A percentile compares a stretch with the other conserved stretches of the same genome.
Evolutionary conservation across 2,888 invertebrate species (phyloP).

Genomic region (Flexamia atlantica): DNA sequence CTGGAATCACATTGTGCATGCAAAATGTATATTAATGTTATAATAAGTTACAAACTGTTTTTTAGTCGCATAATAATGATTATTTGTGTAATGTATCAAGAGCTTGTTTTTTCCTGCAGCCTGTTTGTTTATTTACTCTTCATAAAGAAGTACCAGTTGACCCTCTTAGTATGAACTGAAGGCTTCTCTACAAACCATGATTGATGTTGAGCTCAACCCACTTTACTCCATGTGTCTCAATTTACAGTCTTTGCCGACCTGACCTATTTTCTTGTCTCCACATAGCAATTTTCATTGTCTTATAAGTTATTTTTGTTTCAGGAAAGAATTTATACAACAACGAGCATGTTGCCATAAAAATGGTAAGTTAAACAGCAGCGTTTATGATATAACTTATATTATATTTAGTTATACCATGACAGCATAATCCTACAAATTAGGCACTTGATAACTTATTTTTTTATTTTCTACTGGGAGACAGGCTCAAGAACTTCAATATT

Average conservation of each 20-base stretch:
- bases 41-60: no score
- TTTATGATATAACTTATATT: no score
- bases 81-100: no score
- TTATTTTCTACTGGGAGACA: no score
- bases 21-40: no score
- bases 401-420: no score
- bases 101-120: neutral
- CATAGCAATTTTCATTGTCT: neutral
- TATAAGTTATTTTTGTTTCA: constrained; percentile 77
- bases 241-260: neutral
- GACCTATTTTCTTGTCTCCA: neutral
- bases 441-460: no score
- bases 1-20: no score
- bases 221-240: neutral
- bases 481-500: no score
- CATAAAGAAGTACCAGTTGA: neutral
- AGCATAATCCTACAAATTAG: no score
- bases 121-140: neutral
- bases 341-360: constrained; percentile 99
- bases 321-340: constrained; percentile 99
- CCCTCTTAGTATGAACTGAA: neutral
- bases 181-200: neutral
- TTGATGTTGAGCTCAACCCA: neutral
- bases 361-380: no score
- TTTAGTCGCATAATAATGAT: no score